Conservation (phyloP, 2,888 invertebrate genomes). For the Ischnura elegans region DNA sequence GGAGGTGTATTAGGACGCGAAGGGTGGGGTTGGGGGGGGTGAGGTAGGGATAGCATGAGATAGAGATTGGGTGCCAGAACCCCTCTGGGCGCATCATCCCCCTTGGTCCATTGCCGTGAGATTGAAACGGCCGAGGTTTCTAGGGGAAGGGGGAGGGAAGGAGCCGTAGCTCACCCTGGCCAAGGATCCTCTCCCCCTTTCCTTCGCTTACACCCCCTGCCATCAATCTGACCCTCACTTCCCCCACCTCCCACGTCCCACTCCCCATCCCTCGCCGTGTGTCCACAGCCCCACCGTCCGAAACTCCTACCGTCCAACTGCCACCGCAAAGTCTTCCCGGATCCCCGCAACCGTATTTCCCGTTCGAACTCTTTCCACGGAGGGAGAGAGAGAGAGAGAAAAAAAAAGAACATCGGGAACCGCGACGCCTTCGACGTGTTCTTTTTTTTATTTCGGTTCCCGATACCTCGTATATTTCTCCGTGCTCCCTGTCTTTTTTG, state of each 20-base stretch:
- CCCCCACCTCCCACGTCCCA: neutral
- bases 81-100: neutral
- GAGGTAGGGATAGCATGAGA: neutral
- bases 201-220: neutral
- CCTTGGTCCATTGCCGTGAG: constrained; percentile 9
- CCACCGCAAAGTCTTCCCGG: neutral
- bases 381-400: neutral
- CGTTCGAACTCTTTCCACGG: neutral
- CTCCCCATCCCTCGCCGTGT: neutral
- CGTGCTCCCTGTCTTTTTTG: neutral
- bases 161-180: neutral
- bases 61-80: neutral
- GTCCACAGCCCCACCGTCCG: neutral
- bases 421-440: neutral
- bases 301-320: neutral
- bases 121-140: constrained; percentile 22
- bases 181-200: neutral
- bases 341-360: constrained; percentile 12
- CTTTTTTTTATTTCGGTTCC: too few relatives aligned
- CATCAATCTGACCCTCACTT: neutral
- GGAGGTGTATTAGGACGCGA: neutral
- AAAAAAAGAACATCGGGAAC: neutral
- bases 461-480: neutral
- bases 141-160: too few relatives aligned
- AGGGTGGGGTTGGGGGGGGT: neutral